A percentile compares a stretch with the other conserved stretches of the same genome.
Evolutionary conservation across 2,797 vertebrate species (phyloP).

Genomic region (Syncerus caffer): DNA sequence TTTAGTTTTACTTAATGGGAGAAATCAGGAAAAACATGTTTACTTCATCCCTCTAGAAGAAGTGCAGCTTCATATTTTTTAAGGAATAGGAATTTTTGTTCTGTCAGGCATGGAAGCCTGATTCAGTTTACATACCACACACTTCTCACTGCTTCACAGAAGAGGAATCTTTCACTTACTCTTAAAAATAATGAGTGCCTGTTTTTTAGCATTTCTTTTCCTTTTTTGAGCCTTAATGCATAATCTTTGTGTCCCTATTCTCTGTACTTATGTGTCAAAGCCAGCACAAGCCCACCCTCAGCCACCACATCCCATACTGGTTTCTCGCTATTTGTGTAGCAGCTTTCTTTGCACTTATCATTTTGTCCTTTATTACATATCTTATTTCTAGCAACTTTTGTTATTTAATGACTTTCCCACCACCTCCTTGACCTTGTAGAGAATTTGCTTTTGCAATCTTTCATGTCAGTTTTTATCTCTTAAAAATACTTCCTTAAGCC

Average conservation of each 20-base stretch:
- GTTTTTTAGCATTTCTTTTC: not conserved
- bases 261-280: not conserved
- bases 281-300: not conserved
- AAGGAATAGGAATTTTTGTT: not conserved
- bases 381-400: not conserved
- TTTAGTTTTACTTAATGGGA: not conserved
- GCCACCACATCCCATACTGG: fast-evolving
- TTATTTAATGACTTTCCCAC: not conserved
- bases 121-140: not conserved
- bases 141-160: not conserved
- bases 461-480: not conserved
- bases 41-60: not conserved
- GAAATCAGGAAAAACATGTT: not conserved
- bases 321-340: not conserved
- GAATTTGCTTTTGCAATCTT: not conserved
- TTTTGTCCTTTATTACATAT: not conserved
- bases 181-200: not conserved
- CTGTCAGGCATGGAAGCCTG: not conserved
- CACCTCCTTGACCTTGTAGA: not conserved
- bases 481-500: not conserved
- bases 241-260: not conserved
- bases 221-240: not conserved
- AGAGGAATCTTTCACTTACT: not conserved
- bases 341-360: not conserved
- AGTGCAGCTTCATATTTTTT: not conserved